Evolutionary conservation across 2,888 invertebrate species (phyloP).

Genomic region (Rhamnusium bicolor): DNA sequence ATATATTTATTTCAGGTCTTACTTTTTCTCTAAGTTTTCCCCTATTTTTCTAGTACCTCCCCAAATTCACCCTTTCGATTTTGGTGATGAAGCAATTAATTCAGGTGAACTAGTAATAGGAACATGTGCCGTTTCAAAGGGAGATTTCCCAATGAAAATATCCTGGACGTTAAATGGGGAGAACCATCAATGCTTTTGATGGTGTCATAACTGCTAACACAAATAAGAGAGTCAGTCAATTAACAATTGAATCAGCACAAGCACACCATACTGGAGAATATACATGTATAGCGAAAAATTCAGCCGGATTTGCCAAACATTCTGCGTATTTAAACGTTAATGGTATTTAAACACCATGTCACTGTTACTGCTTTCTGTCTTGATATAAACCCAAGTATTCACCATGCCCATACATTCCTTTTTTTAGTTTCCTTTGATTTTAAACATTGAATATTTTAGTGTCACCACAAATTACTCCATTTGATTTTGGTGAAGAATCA

Average conservation of each 20-base stretch:
- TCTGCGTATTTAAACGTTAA: constrained; percentile 79
- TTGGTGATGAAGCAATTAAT: constrained; percentile 72
- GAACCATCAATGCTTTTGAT: constrained; percentile 60
- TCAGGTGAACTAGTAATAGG: constrained; percentile 78
- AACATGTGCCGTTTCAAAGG: constrained; percentile 77
- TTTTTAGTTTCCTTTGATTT: not conserved
- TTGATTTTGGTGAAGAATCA: constrained; percentile 74
- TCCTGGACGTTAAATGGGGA: constrained; percentile 66
- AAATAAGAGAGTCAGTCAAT: constrained; percentile 71
- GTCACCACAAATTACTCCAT: constrained; percentile 68
- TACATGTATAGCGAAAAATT: constrained; percentile 78
- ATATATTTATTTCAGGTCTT: not conserved
- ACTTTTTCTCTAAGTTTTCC: not conserved
- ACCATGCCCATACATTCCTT: not conserved
- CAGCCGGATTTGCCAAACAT: constrained; percentile 78
- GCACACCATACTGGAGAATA: constrained; percentile 73
- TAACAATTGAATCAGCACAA: constrained; percentile 72
- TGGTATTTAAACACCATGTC: constrained; percentile 71
- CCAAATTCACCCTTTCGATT: constrained; percentile 74
- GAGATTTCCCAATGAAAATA: constrained; percentile 76
- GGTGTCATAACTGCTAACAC: constrained; percentile 68
- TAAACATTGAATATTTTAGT: constrained; percentile 39
- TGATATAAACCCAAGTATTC: not conserved
- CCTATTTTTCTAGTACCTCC: constrained; percentile 67
- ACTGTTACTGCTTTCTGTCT: not conserved